Percentiles rank a stretch among this genome's conserved stretches.
These are phyloP conservation scores for Antidorcas marsupialis DNA, from an alignment of 2,113 vertebrate species.

Conservation along the genomic window DNA sequence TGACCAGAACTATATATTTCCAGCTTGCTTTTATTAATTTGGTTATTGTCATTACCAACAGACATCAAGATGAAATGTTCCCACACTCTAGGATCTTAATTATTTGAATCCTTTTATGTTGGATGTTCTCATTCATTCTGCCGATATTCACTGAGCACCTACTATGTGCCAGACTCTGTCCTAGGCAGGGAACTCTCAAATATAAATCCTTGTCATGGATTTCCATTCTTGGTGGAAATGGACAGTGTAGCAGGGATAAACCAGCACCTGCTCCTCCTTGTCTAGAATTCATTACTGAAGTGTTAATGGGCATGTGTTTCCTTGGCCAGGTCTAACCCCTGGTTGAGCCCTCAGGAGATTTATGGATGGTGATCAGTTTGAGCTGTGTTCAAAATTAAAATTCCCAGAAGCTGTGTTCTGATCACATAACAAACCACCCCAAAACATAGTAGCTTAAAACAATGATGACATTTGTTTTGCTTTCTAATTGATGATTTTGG, in stretches of 20 bases:
- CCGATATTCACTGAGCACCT: background rate
- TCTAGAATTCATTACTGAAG: background rate
- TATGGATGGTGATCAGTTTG: background rate
- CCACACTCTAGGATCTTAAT: background rate
- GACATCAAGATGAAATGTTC: background rate
- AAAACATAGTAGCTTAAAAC: background rate
- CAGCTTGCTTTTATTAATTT: background rate
- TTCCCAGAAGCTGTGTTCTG: background rate
- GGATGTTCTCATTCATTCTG: background rate
- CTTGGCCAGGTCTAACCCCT: background rate
- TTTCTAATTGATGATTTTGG: too few species aligned
- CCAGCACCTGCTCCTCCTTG: too few species aligned
- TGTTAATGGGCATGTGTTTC: background rate
- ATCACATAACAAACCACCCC: background rate
- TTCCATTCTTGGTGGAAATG: background rate
- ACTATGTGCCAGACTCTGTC: background rate
- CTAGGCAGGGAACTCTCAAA: background rate
- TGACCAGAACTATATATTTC: background rate
- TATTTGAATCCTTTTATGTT: background rate
- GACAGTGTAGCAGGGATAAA: background rate
- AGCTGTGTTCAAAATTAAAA: background rate
- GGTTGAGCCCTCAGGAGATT: background rate
- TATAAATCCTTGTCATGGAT: background rate
- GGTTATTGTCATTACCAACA: background rate
- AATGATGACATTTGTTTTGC: background rate